Percentiles rank a stretch among this genome's conserved stretches.
Evolutionary conservation across 2,113 vertebrate species (phyloP).

Genomic region (Odobenus rosmarus): DNA sequence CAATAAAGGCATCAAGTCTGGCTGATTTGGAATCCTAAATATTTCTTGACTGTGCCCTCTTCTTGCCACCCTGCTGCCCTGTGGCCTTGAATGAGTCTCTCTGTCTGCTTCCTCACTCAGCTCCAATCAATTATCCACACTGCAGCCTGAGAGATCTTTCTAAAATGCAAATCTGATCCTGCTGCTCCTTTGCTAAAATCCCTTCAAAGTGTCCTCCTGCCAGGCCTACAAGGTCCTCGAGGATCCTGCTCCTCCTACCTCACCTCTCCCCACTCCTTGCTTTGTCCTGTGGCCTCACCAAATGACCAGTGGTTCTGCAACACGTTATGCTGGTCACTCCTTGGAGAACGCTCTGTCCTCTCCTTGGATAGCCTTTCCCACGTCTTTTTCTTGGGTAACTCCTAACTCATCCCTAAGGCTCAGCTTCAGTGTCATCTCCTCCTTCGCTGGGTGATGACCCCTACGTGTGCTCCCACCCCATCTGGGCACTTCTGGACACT

Average conservation of each 20-base stretch:
- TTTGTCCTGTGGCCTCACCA: neutral
- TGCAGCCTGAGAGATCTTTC: slow-evolving; percentile 25
- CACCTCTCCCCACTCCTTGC: neutral
- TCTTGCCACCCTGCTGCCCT: neutral
- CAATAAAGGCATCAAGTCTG: neutral
- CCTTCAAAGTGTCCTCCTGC: neutral
- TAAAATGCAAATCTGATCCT: slow-evolving; percentile 51
- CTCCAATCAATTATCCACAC: slow-evolving; percentile 58
- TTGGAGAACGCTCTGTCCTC: neutral
- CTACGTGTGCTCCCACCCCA: neutral
- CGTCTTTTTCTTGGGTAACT: neutral
- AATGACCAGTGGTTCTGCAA: neutral
- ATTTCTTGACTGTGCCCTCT: neutral
- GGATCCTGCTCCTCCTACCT: neutral
- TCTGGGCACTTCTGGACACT: neutral
- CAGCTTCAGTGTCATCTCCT: neutral
- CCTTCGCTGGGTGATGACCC: neutral
- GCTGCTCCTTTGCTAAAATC: neutral
- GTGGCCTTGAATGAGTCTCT: neutral
- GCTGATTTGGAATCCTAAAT: neutral
- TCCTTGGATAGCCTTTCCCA: neutral
- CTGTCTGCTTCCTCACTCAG: neutral
- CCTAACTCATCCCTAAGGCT: neutral
- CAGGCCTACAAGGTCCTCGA: neutral
- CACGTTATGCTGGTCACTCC: neutral